Conservation (phyloP, 1,140 invertebrate species). For the Aporrectodea caliginosa region DNA sequence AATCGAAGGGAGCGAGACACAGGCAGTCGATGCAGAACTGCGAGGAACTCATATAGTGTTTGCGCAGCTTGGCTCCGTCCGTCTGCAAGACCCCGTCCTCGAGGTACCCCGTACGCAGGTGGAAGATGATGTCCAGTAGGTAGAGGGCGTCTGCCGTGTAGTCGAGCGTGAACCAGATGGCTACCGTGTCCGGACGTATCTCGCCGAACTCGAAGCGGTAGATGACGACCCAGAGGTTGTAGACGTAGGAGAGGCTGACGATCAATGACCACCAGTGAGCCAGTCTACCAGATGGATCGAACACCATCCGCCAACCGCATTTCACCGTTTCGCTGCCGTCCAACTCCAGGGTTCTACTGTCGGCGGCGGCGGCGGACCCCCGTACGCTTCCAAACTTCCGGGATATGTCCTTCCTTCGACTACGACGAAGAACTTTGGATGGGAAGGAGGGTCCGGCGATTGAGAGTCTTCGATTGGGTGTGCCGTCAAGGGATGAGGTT, state of each 20-base stretch:
- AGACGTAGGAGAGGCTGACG: constrained; percentile 93
- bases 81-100: constrained; percentile 68
- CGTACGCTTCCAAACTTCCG: no score
- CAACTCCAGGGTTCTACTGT: not conserved
- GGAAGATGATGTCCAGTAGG: constrained; percentile 90
- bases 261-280: constrained; percentile 62
- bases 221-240: constrained; percentile 77
- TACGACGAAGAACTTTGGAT: not conserved
- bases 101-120: constrained; percentile 86
- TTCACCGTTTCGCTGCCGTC: not conserved
- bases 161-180: constrained; percentile 93
- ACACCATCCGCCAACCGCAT: constrained; percentile 61
- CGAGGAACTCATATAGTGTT: constrained; percentile 97
- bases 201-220: constrained; percentile 81
- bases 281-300: constrained; percentile 55
- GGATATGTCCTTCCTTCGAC: not conserved
- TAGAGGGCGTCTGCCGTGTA: constrained; percentile 95
- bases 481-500: no score
- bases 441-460: not conserved
- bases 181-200: constrained; percentile 68
- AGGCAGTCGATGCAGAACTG: constrained; percentile 98
- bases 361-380: no score
- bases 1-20: constrained; percentile 93
- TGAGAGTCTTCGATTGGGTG: no score
- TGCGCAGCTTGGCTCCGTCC: constrained; percentile 69